Percentiles rank a stretch among this genome's conserved stretches.
These are phyloP conservation scores for Setipinna tenuifilis DNA, from an alignment of 2,797 vertebrate species.

Conservation along the genomic window DNA sequence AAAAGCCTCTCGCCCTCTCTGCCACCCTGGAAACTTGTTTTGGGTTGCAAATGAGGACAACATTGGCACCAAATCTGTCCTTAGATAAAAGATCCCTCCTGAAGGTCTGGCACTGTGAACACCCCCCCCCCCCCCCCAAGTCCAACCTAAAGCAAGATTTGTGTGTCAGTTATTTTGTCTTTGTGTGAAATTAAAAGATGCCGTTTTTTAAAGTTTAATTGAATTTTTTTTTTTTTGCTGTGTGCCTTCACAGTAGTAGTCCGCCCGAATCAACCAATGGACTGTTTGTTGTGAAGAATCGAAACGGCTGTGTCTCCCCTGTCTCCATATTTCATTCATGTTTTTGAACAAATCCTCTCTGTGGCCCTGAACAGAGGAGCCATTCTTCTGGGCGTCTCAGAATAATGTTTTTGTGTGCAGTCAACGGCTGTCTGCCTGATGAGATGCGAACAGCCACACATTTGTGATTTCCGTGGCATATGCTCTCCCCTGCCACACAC, in stretches of 20 bases:
- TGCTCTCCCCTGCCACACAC: constrained; percentile 45
- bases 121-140: background rate
- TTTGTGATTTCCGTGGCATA: constrained; percentile 70
- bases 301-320: background rate
- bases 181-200: background rate
- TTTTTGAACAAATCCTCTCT: background rate
- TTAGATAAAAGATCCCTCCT: constrained; percentile 53
- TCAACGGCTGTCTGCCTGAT: constrained; percentile 15
- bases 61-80: constrained; percentile 62
- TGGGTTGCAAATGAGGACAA: constrained; percentile 76
- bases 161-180: background rate
- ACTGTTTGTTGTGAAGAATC: background rate
- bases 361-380: background rate
- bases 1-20: background rate
- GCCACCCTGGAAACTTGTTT: constrained; percentile 43
- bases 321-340: background rate
- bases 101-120: background rate
- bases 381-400: constrained; percentile 34
- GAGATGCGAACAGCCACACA: constrained; percentile 40
- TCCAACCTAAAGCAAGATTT: background rate
- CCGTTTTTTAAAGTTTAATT: too few relatives aligned
- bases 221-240: background rate
- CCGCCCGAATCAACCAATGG: background rate
- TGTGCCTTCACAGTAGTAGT: background rate
- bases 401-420: constrained; percentile 32